Conservation (phyloP, 1,140 invertebrate species). For the Periplaneta americana region DNA sequence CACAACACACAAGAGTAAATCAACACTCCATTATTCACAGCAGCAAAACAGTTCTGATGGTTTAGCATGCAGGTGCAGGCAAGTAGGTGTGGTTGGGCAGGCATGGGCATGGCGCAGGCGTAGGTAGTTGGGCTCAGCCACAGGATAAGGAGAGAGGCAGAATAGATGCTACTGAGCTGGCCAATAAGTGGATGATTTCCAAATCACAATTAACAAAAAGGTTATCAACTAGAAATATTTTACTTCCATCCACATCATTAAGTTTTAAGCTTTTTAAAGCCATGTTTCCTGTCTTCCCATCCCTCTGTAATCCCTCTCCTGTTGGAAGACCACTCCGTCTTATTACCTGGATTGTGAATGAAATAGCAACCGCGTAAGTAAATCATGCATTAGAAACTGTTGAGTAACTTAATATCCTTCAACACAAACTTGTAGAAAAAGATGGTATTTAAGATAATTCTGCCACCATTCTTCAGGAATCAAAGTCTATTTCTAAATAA, state of each 20-base stretch:
- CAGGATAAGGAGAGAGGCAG: background rate
- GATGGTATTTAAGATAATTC: background rate
- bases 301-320: background rate
- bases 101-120: background rate
- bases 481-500: background rate
- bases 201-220: background rate
- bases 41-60: too few species aligned
- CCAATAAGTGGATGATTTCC: background rate
- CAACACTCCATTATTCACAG: background rate
- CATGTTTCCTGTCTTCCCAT: background rate
- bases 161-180: background rate
- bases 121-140: background rate
- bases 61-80: background rate
- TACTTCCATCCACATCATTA: background rate
- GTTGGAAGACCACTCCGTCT: background rate
- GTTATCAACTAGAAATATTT: background rate
- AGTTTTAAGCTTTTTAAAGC: background rate
- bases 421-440: background rate
- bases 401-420: background rate
- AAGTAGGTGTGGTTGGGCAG: background rate
- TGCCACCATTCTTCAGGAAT: background rate
- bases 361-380: background rate
- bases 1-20: background rate
- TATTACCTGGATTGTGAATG: conserved; percentile 1
- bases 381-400: background rate